phyloP scores from a whole-genome alignment of 2,888 invertebrate genomes.

The Cheilosia grossa region DNA sequence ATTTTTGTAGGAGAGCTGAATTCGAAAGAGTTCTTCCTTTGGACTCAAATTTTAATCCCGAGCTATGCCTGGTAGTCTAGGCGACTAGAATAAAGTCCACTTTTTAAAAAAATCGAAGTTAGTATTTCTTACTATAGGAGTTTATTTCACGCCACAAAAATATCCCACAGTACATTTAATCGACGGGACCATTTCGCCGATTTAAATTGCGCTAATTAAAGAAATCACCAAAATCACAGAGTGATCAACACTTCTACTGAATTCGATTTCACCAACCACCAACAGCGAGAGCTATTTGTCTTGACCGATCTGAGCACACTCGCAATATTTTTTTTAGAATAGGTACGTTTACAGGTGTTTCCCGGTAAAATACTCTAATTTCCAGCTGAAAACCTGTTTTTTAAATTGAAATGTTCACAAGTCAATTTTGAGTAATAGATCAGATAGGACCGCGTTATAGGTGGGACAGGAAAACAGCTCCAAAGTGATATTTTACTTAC shows the following conservation, averaged over 20 bases:
- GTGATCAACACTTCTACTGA: neutral
- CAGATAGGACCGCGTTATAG: constrained; percentile 57
- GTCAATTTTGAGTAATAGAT: constrained; percentile 72
- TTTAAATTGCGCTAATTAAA: no score
- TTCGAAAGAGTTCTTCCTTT: no score
- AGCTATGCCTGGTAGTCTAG: no score
- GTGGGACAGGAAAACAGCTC: constrained; percentile 55
- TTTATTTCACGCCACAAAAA: no score
- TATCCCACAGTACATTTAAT: no score
- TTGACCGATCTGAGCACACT: no score
- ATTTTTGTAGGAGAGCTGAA: no score
- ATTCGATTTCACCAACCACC: neutral
- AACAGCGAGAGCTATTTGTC: neutral
- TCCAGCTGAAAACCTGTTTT: constrained; percentile 2
- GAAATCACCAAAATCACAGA: neutral
- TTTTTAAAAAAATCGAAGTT: no score
- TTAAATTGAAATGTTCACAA: constrained; percentile 59
- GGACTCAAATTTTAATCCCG: no score
- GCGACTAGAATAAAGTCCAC: no score
- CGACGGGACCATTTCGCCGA: no score
- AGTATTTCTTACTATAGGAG: no score
- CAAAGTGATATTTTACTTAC: constrained; percentile 75
- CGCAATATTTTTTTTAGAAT: neutral
- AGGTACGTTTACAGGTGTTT: neutral
- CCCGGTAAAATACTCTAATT: neutral